These are phyloP conservation scores for Tapera naevia DNA, from an alignment of 2,797 vertebrate species.

Conservation along the genomic window DNA sequence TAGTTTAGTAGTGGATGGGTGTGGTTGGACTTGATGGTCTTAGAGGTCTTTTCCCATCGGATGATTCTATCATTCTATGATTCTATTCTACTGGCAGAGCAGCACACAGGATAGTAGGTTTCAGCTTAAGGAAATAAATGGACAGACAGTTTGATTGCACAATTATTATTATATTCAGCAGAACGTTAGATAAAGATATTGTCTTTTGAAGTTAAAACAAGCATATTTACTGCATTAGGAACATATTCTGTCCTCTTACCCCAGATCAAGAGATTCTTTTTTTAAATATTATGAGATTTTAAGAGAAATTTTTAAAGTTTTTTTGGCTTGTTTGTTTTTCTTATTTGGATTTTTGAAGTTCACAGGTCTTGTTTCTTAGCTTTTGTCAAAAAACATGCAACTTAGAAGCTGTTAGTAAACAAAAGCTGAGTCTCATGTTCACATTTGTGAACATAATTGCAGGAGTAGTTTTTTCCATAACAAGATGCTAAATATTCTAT, in stretches of 20 bases:
- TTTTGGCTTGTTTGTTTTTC: background rate
- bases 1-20: too few species aligned
- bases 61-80: too few species aligned
- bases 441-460: background rate
- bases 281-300: background rate
- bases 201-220: background rate
- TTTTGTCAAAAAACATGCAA: background rate
- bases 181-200: background rate
- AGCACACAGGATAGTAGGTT: background rate
- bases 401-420: background rate
- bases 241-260: background rate
- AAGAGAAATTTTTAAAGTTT: background rate
- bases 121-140: background rate
- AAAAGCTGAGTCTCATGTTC: background rate
- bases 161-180: background rate
- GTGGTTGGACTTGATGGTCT: too few species aligned
- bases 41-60: too few species aligned
- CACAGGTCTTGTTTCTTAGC: background rate
- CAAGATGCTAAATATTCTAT: background rate
- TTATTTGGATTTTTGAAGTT: background rate
- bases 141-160: background rate
- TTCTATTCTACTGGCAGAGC: background rate
- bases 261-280: background rate
- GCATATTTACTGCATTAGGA: background rate
- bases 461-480: background rate